phyloP scores from a whole-genome alignment of 2,797 vertebrate genomes.

The Micrastur ruficollis region DNA sequence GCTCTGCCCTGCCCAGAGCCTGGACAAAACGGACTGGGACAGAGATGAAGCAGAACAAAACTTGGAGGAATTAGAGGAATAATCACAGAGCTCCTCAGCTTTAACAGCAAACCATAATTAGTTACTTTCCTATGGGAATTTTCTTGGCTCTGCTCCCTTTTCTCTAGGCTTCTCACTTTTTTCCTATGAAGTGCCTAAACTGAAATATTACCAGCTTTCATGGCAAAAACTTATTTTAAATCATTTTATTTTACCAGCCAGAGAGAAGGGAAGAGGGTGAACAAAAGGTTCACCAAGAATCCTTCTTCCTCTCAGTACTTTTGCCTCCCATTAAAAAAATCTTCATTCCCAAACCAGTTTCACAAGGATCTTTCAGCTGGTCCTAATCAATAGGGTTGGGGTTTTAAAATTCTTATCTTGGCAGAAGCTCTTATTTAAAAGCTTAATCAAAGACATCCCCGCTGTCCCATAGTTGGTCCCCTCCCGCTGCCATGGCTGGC shows the following conservation, averaged over 20 bases:
- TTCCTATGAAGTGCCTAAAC: neutral
- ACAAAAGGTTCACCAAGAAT: neutral
- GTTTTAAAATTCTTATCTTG: neutral
- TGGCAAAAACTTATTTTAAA: neutral
- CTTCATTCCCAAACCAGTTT: neutral
- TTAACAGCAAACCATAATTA: neutral
- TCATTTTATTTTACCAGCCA: neutral
- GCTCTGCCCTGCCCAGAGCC: neutral
- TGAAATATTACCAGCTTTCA: neutral
- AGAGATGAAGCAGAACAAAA: neutral
- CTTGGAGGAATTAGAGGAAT: neutral
- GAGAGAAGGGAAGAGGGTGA: neutral
- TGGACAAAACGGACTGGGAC: neutral
- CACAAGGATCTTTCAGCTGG: neutral
- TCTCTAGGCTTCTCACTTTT: neutral
- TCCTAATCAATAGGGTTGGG: neutral
- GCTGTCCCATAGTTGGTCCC: neutral
- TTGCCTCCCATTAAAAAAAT: neutral
- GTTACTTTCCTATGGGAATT: neutral
- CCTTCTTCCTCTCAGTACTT: neutral
- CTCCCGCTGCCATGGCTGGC: accelerated
- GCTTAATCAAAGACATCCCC: neutral
- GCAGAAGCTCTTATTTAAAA: neutral
- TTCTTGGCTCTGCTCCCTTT: neutral
- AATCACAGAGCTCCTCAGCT: neutral